Conservation (phyloP, 1,140 invertebrate genomes). For the Brachionus calyciflorus region DNA sequence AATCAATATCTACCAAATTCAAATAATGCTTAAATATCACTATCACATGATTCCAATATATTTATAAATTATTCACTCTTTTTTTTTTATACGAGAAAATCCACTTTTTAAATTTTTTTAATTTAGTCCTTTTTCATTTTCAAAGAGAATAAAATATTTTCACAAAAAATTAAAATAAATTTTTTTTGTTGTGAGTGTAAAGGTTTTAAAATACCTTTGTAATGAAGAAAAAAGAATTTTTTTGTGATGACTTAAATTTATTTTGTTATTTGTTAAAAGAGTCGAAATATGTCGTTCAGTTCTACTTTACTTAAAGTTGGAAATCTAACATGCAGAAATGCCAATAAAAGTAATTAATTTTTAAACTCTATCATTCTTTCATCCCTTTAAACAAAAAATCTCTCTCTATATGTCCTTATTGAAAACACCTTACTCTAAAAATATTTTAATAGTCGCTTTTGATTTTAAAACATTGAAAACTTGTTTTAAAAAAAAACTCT, state of each 20-base stretch:
- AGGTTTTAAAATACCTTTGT: constrained; percentile 12
- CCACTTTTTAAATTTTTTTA: no score
- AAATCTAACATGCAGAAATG: neutral
- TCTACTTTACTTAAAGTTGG: constrained; percentile 1
- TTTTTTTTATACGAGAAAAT: constrained; percentile 1
- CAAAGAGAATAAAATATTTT: no score
- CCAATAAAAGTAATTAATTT: neutral
- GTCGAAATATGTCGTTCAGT: constrained; percentile 11
- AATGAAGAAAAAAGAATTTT: neutral
- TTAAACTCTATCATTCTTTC: no score
- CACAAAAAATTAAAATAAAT: no score
- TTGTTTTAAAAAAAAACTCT: no score
- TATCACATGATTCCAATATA: neutral
- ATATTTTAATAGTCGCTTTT: no score
- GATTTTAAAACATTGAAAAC: no score
- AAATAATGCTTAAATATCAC: neutral
- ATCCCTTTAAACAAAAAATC: no score
- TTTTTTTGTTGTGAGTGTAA: no score
- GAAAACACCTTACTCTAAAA: no score
- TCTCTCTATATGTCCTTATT: no score
- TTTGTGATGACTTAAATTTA: neutral
- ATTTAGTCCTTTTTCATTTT: no score
- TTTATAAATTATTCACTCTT: neutral
- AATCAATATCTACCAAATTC: constrained; percentile 15
- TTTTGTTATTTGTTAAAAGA: neutral